Evolutionary conservation across 2,113 vertebrate genomes (phyloP).

Genomic region (Mirza zaza): DNA sequence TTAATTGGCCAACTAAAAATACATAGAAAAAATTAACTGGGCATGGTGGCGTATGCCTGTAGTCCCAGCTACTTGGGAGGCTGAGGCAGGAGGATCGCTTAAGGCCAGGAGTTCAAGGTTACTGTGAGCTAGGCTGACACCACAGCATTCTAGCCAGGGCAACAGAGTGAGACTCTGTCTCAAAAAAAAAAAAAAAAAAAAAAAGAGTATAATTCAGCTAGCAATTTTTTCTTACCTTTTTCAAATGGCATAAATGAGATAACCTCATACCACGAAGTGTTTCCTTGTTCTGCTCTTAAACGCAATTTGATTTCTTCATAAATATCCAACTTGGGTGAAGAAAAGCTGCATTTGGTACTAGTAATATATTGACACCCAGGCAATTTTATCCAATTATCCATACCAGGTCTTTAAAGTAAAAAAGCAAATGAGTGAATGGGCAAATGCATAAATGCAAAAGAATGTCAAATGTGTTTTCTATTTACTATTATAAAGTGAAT

Average conservation of each 20-base stretch:
- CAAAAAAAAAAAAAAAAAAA: too few relatives aligned
- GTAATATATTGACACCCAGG: conserved; percentile 74
- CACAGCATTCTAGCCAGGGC: too few relatives aligned
- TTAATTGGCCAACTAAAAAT: too few relatives aligned
- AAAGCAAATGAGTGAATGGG: background rate
- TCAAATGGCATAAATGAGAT: conserved; percentile 45
- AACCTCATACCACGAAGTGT: conserved; percentile 35
- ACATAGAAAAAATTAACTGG: too few relatives aligned
- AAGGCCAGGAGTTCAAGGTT: too few relatives aligned
- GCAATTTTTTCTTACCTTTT: conserved; percentile 66
- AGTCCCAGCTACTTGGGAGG: too few relatives aligned
- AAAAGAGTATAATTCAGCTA: background rate
- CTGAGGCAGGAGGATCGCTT: too few relatives aligned
- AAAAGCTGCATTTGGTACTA: conserved; percentile 64
- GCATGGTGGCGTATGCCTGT: too few relatives aligned
- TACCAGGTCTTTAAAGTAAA: conserved; percentile 3
- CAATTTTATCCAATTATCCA: conserved; percentile 69
- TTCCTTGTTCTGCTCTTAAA: conserved; percentile 55
- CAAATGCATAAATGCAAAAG: background rate
- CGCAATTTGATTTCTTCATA: background rate
- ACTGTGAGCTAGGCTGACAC: too few relatives aligned
- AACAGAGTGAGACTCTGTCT: too few relatives aligned
- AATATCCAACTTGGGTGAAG: conserved; percentile 14
- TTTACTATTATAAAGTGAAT: background rate
- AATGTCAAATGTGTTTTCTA: background rate